Base-by-base conservation (phyloP, 2,888 invertebrate species). In the Cyaniris semiargus region DNA sequence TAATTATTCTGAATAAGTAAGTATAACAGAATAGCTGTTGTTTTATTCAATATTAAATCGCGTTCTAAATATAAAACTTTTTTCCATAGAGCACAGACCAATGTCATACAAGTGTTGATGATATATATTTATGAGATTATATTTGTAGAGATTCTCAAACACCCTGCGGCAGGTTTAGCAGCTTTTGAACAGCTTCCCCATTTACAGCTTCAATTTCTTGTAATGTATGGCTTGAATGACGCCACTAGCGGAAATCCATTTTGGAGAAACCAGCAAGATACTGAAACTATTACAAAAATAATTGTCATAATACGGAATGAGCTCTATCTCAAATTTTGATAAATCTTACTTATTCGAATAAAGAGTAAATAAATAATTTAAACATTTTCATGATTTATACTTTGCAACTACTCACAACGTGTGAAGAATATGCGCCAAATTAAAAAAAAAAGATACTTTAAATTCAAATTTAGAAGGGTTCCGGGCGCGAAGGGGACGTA, bases 131-230 rank as follows among this genome's bases (percentile, higher is more conserved):
- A 66, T 66, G 66, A 27, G 66, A 66, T 66, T 66, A 66, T 66
- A 66, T 66, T 66, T 66, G 66, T 66, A 66, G 66, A 66, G 66
- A 66, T 66, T 66, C 66, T 31, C 31, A 31, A 27, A 66, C 66
- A 66, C 66, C 27, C 66, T 66, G 31, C 5, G 66, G 1, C 15
- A 31, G 66, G 6, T 6, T 27, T 66, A 66, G 15, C 27, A 66
- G 66, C 66, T 66, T 66, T 66, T 66, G 66, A 66, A 66, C 27
- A 66, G 66, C 66, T 66, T 66, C 66, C 66, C 27, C 27, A 66
- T 31, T 66, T 66, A 66, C 66, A 66, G 66, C 66, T 66, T 23
- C 10, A 60, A 60, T 66, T 66, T 27, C 27, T 66, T 66, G 31
- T 27, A 31, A 66, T 66, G 27, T 66, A 66, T 31, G 66, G 66